Evolutionary conservation across 2,113 vertebrate species (phyloP), one percentile per base, ranked within the genome.

Genomic region (Anguilla rostrata): DNA sequence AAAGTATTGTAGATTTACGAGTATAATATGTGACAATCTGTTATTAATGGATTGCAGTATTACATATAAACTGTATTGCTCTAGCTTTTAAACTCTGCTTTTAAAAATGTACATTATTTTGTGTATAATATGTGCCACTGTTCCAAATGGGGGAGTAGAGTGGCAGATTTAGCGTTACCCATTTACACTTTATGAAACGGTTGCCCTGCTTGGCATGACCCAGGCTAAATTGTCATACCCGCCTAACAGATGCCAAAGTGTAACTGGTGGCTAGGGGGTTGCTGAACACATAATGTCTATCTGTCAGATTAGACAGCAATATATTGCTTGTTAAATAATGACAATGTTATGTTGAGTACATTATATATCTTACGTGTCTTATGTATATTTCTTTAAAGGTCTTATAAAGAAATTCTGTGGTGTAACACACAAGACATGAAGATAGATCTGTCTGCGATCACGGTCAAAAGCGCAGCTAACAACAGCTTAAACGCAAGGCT

Each of bases 261-360:
- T 84, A 84, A 84, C 60, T 84, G 39, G 57, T 26, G 39, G 40
- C 60, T 84, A n/a, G 22, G 41, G 83, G 60, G 16, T 26, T 40
- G n/a, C 26, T 43, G 15, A 43, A 40, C 41, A n/a, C 22, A 66
- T 49, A 84, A 60, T 75, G 39, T 7, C n/a, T 39, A 43, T 84
- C 14, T 84, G n/a, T 60, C 39, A 75, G 57, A 84, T 84, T 29
- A 39, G 20, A 75, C 26, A 2, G 71, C 8, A 75, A 75, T 71
- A n/a, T 71, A 71, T 22, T n/a, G 3, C n/a, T 75, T 22, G 60
- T 66, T 12, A 75, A 75, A 5, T 12, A 34, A 22, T 34, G 8
- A 14, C 11, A 29, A 75, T n/a, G 71, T 75, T 29, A n/a, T 29
- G 20, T 12, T 11, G 5, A 75, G 26, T n/a, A 34, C 12, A 6